Base-by-base conservation (phyloP, 2,888 invertebrate species). In the Frankliniella fusca region DNA sequence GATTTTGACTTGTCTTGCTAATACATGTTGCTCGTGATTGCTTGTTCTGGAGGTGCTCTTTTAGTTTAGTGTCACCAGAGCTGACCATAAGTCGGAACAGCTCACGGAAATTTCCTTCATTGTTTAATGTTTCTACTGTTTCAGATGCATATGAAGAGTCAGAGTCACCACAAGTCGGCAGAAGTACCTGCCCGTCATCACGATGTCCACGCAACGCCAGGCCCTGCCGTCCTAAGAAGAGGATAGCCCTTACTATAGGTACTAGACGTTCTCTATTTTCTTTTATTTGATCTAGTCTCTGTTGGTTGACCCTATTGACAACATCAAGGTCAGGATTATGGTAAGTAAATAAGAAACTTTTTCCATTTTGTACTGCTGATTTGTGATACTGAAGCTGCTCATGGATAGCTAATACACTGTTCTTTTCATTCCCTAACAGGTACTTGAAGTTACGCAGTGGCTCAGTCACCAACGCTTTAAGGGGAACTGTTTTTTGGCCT, bases 1-100 rank as follows among this genome's bases (percentile, higher is more conserved):
- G 82, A 83, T 86, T 87, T 84, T 86, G 85, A 27, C 83, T 85
- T 9, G 85, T 84, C 84, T 86, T 86, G 80, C 86, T 86, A 15
- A 84, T 85, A 54, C 84, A 85, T 80, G 85, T 86, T 3, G 86
- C 85, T 80, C 84, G 84, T 11, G 85, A 81, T 48, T 81, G 50
- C 20, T 85, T 81, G 15, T 49, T 85, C 84, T 85, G 81, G 65
- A 86, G 81, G 84, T 86, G 86, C 18, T 83, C 48, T 82, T 85
- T 81, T 48, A 86, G 83, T 20, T 80, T 80, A 83, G 11, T 80
- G n/a, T 81, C 83, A 18, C 83, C 82, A 54, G 82, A 50, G 48
- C 61, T 48, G 48, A 83, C 82, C 80, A 80, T 80, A 81, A 80
- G 79, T 70, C 76, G 65, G 20, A 82, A 81, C 54, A 83, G n/a